Evolutionary conservation across 2,797 vertebrate species (phyloP), one percentile per base, ranked within the genome.

Genomic region (Tragelaphus oryx): DNA sequence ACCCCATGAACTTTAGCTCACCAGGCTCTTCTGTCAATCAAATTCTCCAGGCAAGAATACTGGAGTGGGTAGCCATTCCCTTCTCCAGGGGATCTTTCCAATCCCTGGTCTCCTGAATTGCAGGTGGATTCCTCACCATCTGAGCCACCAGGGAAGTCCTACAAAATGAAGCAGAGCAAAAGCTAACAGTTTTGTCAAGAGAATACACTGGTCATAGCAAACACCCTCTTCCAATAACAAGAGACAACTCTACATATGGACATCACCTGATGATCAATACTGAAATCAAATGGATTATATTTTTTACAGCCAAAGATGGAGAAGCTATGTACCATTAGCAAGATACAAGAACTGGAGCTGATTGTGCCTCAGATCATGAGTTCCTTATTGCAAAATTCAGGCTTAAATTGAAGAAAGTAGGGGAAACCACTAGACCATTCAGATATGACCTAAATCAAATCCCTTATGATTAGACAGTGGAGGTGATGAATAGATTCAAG

Each of bases 41-140:
- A 0, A 68, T 37, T 68, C 62, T 68, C 33, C 33, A 68, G 65
- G 33, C 65, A 68, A 37, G 65, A 68, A 10, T 68, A 37, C 18
- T 68, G 65, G 65, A 37, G 18, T 68, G 33, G 18, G 18, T 37
- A 68, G 65, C 33, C 18, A 68, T 37, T 68, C 33, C 5, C 5
- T 68, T 37, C 18, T 68, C 33, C 65, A 68, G 9, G 33, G 65
- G 18, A 33, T 68, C 65, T 33, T 68, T 20, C n/a, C 18, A 37
- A 6, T 33, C 65, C 33, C 17, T 0, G 0, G 18, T 68, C 33
- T 68, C 18, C 65, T 33, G 33, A 20, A 22, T 22, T 20, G 9
- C 65, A 5, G 33, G 5, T 68, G 18, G 33, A 22, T 68, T 68
- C 17, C 6, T 68, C 18, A 68, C 8, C 33, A 37, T 68, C 65